Evolutionary conservation across 2,113 vertebrate species (phyloP).

Genomic region (Bubalus kerabau): DNA sequence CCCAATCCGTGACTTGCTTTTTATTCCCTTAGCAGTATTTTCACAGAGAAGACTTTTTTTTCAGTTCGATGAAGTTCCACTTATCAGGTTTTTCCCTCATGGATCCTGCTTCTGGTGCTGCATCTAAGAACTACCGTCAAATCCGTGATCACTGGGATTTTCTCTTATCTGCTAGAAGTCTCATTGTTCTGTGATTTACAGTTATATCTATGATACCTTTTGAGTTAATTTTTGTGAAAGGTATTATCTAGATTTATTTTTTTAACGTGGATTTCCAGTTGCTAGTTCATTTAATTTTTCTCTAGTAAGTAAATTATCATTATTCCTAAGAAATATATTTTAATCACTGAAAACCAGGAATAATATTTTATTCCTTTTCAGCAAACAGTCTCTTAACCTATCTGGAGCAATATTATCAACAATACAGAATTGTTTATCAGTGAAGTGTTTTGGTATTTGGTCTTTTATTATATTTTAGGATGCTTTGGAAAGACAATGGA

Average conservation of each 20-base stretch:
- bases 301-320: not conserved
- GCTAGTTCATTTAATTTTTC: conserved; percentile 8
- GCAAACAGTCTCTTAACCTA: not conserved
- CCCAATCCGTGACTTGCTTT: not conserved
- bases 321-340: not conserved
- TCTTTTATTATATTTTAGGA: not conserved
- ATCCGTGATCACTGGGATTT: not conserved
- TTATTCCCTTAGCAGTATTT: not conserved
- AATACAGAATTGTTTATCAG: not conserved
- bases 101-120: not conserved
- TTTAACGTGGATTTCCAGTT: not conserved
- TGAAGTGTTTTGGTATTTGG: not conserved
- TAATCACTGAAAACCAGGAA: not conserved
- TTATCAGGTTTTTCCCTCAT: not conserved
- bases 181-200: not conserved
- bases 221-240: not conserved
- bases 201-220: not conserved
- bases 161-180: not conserved
- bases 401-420: not conserved
- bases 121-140: not conserved
- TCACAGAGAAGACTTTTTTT: not conserved
- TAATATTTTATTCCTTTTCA: not conserved
- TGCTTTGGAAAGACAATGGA: not conserved
- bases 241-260: not conserved
- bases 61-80: not conserved